Conservation (phyloP, 2,113 vertebrate species). For the Tupaia chinensis region DNA sequence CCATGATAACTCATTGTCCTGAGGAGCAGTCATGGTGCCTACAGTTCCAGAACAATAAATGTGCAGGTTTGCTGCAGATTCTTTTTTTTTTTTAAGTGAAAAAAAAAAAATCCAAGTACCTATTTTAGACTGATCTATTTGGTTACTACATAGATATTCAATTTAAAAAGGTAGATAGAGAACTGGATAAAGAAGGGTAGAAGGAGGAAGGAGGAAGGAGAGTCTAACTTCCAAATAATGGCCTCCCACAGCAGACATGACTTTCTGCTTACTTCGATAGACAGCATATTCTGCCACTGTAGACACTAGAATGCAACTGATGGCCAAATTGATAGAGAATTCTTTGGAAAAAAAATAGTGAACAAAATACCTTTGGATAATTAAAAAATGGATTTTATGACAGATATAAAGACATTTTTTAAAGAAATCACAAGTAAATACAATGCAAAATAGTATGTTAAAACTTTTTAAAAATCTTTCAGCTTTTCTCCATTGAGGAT, state of each 20-base stretch:
- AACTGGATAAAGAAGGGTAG: background rate
- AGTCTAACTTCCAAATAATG: background rate
- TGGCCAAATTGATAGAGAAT: background rate
- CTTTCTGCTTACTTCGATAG: background rate
- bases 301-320: background rate
- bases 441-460: background rate
- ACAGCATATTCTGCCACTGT: background rate
- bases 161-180: background rate
- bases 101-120: slow-evolving; percentile 6
- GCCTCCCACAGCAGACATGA: background rate
- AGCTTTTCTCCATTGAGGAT: too few relatives aligned
- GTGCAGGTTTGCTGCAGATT: background rate
- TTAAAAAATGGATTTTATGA: background rate
- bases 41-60: background rate
- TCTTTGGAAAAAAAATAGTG: background rate
- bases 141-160: background rate
- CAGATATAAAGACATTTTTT: slow-evolving; percentile 24
- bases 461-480: slow-evolving; percentile 2
- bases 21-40: background rate
- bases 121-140: background rate
- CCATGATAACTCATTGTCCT: background rate
- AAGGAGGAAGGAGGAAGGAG: background rate
- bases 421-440: slow-evolving; percentile 36
- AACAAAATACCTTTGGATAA: background rate
- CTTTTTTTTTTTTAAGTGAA: background rate